These are phyloP conservation scores for Caenorhabditis macrosperma DNA, from an alignment of 2,888 invertebrate species.

Conservation along the genomic window DNA sequence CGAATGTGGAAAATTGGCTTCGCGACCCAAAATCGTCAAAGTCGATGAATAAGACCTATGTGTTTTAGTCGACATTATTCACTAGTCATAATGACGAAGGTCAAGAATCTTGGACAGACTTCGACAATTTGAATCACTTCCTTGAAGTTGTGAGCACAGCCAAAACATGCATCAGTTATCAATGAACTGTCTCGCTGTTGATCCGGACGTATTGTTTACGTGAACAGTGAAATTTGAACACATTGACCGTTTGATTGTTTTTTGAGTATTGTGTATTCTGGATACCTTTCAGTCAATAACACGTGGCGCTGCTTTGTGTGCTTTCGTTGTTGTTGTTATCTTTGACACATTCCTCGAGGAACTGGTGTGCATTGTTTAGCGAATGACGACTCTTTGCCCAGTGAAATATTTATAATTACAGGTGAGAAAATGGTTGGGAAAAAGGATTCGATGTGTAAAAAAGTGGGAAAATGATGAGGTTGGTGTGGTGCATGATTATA, in stretches of 20 bases:
- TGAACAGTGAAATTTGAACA: neutral
- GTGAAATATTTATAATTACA: slow-evolving; percentile 24
- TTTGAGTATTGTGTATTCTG: neutral
- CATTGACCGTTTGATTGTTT: neutral
- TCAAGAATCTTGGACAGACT: neutral
- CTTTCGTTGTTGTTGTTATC: neutral
- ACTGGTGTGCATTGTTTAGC: neutral
- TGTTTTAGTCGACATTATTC: no score
- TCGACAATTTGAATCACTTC: neutral
- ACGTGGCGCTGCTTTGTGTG: neutral
- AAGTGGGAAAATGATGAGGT: slow-evolving; percentile 32
- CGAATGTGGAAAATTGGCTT: no score
- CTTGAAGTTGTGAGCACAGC: no score
- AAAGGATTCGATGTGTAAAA: neutral
- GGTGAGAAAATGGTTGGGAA: slow-evolving; percentile 13
- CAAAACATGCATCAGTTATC: neutral
- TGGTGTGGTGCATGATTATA: slow-evolving; percentile 37
- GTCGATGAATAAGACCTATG: no score
- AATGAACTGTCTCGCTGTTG: neutral
- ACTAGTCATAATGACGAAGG: no score
- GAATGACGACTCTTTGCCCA: slow-evolving; percentile 3
- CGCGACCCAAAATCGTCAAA: no score
- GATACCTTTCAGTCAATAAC: neutral
- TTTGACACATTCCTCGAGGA: neutral
- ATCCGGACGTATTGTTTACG: neutral